These are phyloP conservation scores for Antrozous pallidus DNA, from an alignment of 2,797 vertebrate genomes.

Conservation along the genomic window DNA sequence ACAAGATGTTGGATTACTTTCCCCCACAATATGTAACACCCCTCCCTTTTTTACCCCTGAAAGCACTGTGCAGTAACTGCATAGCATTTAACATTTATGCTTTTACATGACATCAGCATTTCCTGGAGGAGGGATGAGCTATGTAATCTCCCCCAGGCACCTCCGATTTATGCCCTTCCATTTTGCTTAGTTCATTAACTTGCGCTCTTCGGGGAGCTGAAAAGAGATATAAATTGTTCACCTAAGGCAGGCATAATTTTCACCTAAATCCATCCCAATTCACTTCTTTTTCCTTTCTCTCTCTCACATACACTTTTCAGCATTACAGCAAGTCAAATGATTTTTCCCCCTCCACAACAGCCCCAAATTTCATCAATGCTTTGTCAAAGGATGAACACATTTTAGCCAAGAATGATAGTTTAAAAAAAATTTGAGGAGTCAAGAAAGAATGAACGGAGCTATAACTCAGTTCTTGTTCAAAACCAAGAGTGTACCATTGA, in stretches of 20 bases:
- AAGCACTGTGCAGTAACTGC: neutral
- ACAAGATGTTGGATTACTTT: neutral
- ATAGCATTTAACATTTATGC: constrained; percentile 58
- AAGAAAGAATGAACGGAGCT: constrained; percentile 37
- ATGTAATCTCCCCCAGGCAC: constrained; percentile 51
- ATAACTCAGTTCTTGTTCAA: constrained; percentile 12
- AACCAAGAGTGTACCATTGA: neutral
- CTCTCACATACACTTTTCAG: constrained; percentile 4
- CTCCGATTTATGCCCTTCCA: constrained; percentile 65
- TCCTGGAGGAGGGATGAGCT: constrained; percentile 67
- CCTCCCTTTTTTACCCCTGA: neutral
- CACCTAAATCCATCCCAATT: constrained; percentile 59
- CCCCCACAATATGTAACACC: neutral
- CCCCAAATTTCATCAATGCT: constrained; percentile 21
- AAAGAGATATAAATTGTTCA: constrained; percentile 72
- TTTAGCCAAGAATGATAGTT: constrained; percentile 19
- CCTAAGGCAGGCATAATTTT: constrained; percentile 64
- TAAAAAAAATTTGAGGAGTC: neutral
- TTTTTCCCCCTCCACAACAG: neutral
- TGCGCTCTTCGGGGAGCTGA: constrained; percentile 59
- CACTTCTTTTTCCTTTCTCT: neutral
- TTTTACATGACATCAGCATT: constrained; percentile 66
- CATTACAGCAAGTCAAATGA: constrained; percentile 39
- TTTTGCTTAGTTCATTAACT: constrained; percentile 74
- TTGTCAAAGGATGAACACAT: constrained; percentile 1